These are phyloP conservation scores for Drosophila pseudoobscura DNA, from an alignment of 1,140 invertebrate species.

Conservation along the genomic window DNA sequence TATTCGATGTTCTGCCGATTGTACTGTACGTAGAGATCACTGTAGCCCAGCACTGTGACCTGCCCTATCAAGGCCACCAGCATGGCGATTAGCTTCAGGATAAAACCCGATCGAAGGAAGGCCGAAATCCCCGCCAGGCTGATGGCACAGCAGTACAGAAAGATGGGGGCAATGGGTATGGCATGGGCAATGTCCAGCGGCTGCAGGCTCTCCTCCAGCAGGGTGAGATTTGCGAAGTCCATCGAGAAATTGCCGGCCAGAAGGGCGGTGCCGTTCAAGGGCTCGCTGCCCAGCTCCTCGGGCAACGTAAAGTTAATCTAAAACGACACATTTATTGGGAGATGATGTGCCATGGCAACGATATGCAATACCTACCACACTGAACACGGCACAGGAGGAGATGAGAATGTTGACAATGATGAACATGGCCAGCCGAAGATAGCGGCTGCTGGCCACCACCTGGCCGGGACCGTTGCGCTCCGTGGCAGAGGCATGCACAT, in stretches of 20 bases:
- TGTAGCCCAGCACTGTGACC: constrained; percentile 86
- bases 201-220: constrained; percentile 17
- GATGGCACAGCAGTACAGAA: constrained; percentile 91
- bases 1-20: constrained; percentile 83
- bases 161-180: constrained; percentile 84
- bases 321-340: neutral
- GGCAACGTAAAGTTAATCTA: constrained; percentile 62
- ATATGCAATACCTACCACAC: constrained; percentile 85
- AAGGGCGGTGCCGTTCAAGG: constrained; percentile 20
- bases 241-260: constrained; percentile 20
- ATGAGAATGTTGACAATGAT: constrained; percentile 87
- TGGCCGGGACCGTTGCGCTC: constrained; percentile 83
- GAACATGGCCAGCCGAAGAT: constrained; percentile 88
- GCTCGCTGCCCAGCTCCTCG: neutral
- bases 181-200: constrained; percentile 38
- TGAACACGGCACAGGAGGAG: constrained; percentile 88
- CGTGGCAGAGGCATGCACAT: constrained; percentile 64
- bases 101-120: constrained; percentile 92
- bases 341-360: neutral
- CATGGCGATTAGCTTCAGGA: constrained; percentile 92
- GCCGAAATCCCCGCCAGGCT: constrained; percentile 91
- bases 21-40: constrained; percentile 86
- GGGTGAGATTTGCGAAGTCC: constrained; percentile 27
- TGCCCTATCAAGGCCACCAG: constrained; percentile 87
- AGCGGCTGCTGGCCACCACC: constrained; percentile 87